Evolutionary conservation across 2,113 vertebrate species (phyloP).

Genomic region (Anoura caudifer): DNA sequence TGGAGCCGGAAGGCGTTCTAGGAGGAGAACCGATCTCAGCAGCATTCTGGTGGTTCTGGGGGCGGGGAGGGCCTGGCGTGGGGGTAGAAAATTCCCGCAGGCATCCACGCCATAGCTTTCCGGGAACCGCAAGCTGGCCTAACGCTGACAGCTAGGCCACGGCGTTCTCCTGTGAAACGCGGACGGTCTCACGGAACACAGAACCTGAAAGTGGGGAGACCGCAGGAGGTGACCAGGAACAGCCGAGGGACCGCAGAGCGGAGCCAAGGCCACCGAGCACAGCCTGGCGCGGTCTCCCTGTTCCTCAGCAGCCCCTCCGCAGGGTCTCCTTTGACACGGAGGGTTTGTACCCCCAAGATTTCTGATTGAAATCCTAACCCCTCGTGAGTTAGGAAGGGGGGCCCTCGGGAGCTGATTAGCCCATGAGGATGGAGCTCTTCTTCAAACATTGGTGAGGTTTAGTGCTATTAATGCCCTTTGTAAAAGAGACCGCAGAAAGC

Average conservation of each 20-base stretch:
- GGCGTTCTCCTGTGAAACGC: not conserved
- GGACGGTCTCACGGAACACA: not conserved
- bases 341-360: not conserved
- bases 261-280: not conserved
- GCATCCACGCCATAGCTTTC: not conserved
- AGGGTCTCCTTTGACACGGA: too few relatives aligned
- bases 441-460: not conserved
- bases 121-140: not conserved
- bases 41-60: not conserved
- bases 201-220: not conserved
- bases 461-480: not conserved
- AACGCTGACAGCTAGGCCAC: not conserved
- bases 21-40: not conserved
- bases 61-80: not conserved
- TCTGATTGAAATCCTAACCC: not conserved
- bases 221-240: too few relatives aligned
- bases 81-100: not conserved
- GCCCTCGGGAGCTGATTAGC: not conserved
- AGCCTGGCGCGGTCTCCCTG: too few relatives aligned
- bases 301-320: not conserved
- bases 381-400: not conserved
- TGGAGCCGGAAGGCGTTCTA: not conserved
- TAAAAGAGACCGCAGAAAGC: not conserved
- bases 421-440: not conserved
- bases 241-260: not conserved